Evolutionary conservation across 2,888 invertebrate genomes (phyloP).

Genomic region (Lissocephala sabroskyi): DNA sequence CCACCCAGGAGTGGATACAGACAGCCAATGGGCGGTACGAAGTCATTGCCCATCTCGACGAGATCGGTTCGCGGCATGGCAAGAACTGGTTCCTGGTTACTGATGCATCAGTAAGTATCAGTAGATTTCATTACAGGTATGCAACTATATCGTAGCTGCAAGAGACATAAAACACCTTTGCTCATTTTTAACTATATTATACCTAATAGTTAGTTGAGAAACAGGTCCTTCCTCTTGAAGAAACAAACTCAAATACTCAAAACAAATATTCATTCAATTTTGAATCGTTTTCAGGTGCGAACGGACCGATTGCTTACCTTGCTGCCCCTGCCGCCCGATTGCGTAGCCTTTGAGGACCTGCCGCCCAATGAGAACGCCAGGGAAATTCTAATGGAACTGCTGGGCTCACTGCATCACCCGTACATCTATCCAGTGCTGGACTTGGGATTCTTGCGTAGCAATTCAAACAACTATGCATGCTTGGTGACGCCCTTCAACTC

Average conservation of each 20-base stretch:
- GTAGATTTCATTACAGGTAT: neutral
- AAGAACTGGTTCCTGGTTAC: slow-evolving; percentile 94
- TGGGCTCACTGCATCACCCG: slow-evolving; percentile 90
- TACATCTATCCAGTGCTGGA: slow-evolving; percentile 93
- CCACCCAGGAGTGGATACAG: slow-evolving; percentile 75
- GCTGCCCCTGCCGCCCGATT: slow-evolving; percentile 71
- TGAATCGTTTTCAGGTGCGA: slow-evolving; percentile 71
- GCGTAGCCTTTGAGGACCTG: slow-evolving; percentile 72
- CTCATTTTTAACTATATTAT: too few relatives aligned
- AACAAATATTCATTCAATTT: too few relatives aligned
- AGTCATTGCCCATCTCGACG: slow-evolving; percentile 84
- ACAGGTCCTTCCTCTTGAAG: neutral
- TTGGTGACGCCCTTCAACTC: slow-evolving; percentile 88
- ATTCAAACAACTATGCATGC: slow-evolving; percentile 78
- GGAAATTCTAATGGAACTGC: slow-evolving; percentile 84
- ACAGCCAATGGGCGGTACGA: slow-evolving; percentile 82
- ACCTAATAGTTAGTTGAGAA: too few relatives aligned
- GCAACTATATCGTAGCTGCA: neutral
- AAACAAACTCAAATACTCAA: neutral
- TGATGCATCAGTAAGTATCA: slow-evolving; percentile 79
- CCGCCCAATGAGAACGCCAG: slow-evolving; percentile 78
- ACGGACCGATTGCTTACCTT: slow-evolving; percentile 72
- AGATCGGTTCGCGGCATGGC: slow-evolving; percentile 87
- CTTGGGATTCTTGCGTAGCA: slow-evolving; percentile 80
- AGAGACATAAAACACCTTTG: neutral